Conservation (phyloP, 2,888 invertebrate genomes). For the Fragum whitleyi region DNA sequence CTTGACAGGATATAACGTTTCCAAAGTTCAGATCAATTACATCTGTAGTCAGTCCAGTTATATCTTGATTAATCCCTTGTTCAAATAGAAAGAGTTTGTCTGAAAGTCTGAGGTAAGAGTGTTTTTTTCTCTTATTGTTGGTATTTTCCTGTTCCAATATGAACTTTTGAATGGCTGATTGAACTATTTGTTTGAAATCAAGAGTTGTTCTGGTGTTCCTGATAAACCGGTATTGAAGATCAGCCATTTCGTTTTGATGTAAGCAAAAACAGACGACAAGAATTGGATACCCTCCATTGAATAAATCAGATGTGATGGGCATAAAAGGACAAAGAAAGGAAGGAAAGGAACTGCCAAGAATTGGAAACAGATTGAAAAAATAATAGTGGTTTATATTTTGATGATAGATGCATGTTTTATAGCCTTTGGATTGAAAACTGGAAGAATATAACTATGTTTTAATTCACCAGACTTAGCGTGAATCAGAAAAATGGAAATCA, state of each 20-base stretch:
- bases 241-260: conserved; percentile 5
- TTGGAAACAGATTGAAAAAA: not conserved
- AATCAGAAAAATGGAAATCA: conserved; percentile 1
- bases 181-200: conserved; percentile 2
- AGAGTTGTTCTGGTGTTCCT: not conserved
- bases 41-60: not conserved
- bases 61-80: not conserved
- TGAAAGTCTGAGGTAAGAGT: not conserved
- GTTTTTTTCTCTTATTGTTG: conserved; percentile 18
- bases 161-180: conserved; percentile 7
- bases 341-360: not conserved
- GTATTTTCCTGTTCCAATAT: conserved; percentile 19
- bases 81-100: not conserved
- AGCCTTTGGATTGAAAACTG: not conserved
- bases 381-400: not conserved
- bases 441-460: not conserved
- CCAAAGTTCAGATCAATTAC: conserved; percentile 20
- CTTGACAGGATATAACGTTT: conserved; percentile 22
- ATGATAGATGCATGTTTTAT: conserved; percentile 1
- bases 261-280: not conserved
- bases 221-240: not conserved
- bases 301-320: not conserved
- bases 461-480: not conserved
- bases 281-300: not conserved
- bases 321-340: not conserved